Percentiles rank a stretch among this genome's conserved stretches.
These are phyloP conservation scores for Gopherus flavomarginatus DNA, from an alignment of 2,113 vertebrate species.

Conservation along the genomic window DNA sequence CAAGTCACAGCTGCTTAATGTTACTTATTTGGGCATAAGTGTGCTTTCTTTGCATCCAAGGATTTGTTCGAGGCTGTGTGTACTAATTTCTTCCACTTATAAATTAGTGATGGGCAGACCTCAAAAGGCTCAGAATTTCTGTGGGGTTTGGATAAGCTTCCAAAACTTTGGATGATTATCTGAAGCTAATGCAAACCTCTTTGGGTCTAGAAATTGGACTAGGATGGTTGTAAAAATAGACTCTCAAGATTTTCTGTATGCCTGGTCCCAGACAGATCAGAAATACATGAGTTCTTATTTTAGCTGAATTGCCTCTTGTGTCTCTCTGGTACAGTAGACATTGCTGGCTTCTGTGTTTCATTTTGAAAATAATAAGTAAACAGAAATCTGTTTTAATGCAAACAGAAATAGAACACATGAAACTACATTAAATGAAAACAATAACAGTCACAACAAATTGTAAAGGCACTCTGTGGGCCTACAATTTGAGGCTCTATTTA, in stretches of 20 bases:
- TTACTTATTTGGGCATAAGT: neutral
- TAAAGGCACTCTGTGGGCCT: neutral
- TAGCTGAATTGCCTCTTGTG: neutral
- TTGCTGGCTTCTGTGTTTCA: neutral
- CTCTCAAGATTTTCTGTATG: neutral
- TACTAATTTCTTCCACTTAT: fast-evolving
- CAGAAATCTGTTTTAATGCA: neutral
- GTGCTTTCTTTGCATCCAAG: neutral
- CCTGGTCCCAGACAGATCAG: neutral
- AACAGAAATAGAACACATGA: fast-evolving
- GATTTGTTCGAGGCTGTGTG: neutral
- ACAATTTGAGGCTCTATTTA: neutral
- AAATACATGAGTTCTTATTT: neutral
- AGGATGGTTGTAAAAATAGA: neutral
- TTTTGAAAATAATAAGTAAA: neutral
- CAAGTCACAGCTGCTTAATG: neutral
- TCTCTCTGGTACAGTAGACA: fast-evolving
- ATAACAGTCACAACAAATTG: neutral
- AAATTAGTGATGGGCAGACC: neutral
- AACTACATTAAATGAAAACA: fast-evolving
- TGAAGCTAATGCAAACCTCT: neutral
- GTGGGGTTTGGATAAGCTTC: neutral
- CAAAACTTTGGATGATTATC: neutral
- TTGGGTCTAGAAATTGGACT: neutral
- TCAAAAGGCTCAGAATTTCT: neutral